Evolutionary conservation across 2,888 invertebrate genomes (phyloP), one percentile per base, ranked within the genome.

Genomic region (Amaurobius ferox): DNA sequence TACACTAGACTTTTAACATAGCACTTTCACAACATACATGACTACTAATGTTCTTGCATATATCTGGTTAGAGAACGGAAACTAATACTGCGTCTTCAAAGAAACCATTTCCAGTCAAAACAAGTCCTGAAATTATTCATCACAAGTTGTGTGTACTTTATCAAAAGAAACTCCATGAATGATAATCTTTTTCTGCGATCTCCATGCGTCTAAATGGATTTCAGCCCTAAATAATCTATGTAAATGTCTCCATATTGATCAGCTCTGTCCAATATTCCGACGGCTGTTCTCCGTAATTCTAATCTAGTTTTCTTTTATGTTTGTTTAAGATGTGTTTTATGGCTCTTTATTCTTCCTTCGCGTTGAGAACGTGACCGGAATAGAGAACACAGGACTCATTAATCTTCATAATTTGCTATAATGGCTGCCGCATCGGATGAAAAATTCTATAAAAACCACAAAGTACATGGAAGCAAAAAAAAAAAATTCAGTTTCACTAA

Each of bases 261-360:
- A 55, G 62, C 70, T 30, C 35, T 67, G 67, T 35, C 67, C 67
- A 55, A 55, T 67, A 77, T 70, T 78, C 67, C 29, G 26, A 64
- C 28, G 13, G 13, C 9, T 35, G 35, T 5, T 9, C 35, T 35
- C 6, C 35, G 35, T 35, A 35, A 70, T 76, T 81, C 62, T 81
- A 76, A 81, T 81, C 76, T 62, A 68, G 74, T 76, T 81, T 76
- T 48, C 81, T 70, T 81, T 81, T 64, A 76, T 81, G 81, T 81
- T 81, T 81, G 76, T 70, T 81, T 74, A 81, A 81, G 44, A 81
- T 81, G 81, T 81, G 76, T 81, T 81, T 81, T 81, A 81, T 76
- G 74, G 81, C 73, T 40, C 35, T 81, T 74, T 70, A 74, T 61
- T 30, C 70, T 68, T 81, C 62, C 28, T 68, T 9, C 68, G 1